Base-by-base conservation (phyloP, 2,113 vertebrate species). In the Otocyon megalotis region DNA sequence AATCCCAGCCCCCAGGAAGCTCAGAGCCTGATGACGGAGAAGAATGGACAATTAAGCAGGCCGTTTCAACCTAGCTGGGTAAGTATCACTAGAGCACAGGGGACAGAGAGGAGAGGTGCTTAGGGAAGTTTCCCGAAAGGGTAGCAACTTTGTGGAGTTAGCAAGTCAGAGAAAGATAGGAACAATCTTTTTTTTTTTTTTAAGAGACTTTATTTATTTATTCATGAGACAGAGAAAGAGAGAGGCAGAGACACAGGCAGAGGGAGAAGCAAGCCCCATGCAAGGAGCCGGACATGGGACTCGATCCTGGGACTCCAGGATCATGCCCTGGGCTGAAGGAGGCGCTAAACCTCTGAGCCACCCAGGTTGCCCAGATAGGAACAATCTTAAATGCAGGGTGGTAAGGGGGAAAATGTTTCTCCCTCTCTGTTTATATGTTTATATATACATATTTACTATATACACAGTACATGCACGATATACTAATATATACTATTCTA, bases 41-140 rank as follows among this genome's bases (percentile, higher is more conserved):
- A 74, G 37, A 19, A 56, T 28, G 32, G 72, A 80, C 30, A 65
- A 91, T 56, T 32, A 90, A 87, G n/a, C 13, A 58, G 53, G 54
- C 8, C 26, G 11, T 35, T 58, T 90, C 74, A 63, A 4, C 9
- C 20, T 28, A 63, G 26, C 32, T 32, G 4, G 50, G 48, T 58
- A 58, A 86, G 1, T 56, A 17, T 13, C 63, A 35, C 43, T 37
- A 35, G 60, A 17, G 17, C 88, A 65, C 53, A 43, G 30, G 60
- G 48, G 17, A 24, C n/a, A 76, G 48, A 7, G 17, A 93, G 5
- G 37, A 28, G 50, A 85, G 58, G n/a, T 56, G 24, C n/a, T 50
- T 80, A n/a, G 63, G 37, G 20, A 95, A 85, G 58, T 28, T 81
- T 92, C 71, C 37, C 37, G 43, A 76, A 97, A 48, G 48, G 84